Conservation (phyloP, 1,140 invertebrate genomes). For the Tribolium castaneum region DNA sequence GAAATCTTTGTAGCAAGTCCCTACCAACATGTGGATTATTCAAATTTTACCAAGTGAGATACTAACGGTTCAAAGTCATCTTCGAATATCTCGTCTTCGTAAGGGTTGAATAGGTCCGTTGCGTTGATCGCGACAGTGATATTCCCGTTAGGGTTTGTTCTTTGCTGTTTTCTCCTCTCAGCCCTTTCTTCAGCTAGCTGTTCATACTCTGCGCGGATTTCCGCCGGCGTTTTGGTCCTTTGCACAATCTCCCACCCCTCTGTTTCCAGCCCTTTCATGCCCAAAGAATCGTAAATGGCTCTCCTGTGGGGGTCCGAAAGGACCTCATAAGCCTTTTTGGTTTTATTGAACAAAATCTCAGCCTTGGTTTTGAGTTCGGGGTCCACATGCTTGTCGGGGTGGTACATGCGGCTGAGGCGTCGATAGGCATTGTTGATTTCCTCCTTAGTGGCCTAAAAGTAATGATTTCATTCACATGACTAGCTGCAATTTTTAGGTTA, state of each 20-base stretch:
- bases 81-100: slow-evolving; percentile 70
- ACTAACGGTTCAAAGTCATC: slow-evolving; percentile 59
- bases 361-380: slow-evolving; percentile 85
- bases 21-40: slow-evolving; percentile 58
- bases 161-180: slow-evolving; percentile 84
- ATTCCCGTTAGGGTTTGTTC: slow-evolving; percentile 90
- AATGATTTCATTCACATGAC: slow-evolving; percentile 45
- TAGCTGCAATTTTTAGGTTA: slow-evolving; percentile 48
- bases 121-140: slow-evolving; percentile 92
- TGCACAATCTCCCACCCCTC: slow-evolving; percentile 94
- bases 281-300: slow-evolving; percentile 85
- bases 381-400: slow-evolving; percentile 94
- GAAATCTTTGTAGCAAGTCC: slow-evolving; percentile 69
- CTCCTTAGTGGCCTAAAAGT: slow-evolving; percentile 82
- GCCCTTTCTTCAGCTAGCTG: slow-evolving; percentile 81
- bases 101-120: slow-evolving; percentile 89
- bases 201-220: slow-evolving; percentile 96
- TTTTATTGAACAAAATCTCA: slow-evolving; percentile 90
- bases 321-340: slow-evolving; percentile 93
- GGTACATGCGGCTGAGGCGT: slow-evolving; percentile 88
- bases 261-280: slow-evolving; percentile 84
- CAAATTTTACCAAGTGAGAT: slow-evolving; percentile 39
- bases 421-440: slow-evolving; percentile 94
- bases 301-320: slow-evolving; percentile 81
- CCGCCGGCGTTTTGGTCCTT: slow-evolving; percentile 88